Evolutionary conservation across 2,888 invertebrate species (phyloP).

Genomic region (Spialia ferax): DNA sequence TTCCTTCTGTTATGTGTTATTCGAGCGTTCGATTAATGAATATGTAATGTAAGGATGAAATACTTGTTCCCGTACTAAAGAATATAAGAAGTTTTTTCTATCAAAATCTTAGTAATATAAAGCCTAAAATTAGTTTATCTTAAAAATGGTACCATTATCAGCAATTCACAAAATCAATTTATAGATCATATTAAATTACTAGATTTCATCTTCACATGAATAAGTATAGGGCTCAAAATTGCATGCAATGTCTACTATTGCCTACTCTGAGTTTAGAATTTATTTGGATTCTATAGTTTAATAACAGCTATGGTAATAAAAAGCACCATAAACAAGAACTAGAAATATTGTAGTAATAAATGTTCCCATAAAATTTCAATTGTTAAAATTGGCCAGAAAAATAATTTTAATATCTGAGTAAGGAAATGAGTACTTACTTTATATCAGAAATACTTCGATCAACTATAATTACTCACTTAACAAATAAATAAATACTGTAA

Average conservation of each 20-base stretch:
- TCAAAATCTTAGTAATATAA: conserved; percentile 16
- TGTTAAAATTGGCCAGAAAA: conserved; percentile 30
- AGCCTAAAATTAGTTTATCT: conserved; percentile 8
- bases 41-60: too few relatives aligned
- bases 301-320: neutral
- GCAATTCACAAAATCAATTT: conserved; percentile 21
- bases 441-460: neutral
- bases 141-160: conserved; percentile 19
- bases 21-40: too few relatives aligned
- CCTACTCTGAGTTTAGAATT: conserved; percentile 11
- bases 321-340: conserved; percentile 31
- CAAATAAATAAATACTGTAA: neutral
- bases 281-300: neutral
- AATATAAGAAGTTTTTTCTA: neutral
- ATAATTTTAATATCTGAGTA: conserved; percentile 23
- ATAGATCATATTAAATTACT: conserved; percentile 13
- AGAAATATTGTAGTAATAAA: conserved; percentile 30
- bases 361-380: conserved; percentile 34
- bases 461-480: neutral
- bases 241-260: conserved; percentile 26
- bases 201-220: neutral
- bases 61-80: too few relatives aligned
- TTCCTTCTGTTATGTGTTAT: neutral
- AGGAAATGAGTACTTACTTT: conserved; percentile 15
- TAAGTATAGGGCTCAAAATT: conserved; percentile 24